phyloP scores from a whole-genome alignment of 2,113 vertebrate genomes.

The Alaudala cheleensis region DNA sequence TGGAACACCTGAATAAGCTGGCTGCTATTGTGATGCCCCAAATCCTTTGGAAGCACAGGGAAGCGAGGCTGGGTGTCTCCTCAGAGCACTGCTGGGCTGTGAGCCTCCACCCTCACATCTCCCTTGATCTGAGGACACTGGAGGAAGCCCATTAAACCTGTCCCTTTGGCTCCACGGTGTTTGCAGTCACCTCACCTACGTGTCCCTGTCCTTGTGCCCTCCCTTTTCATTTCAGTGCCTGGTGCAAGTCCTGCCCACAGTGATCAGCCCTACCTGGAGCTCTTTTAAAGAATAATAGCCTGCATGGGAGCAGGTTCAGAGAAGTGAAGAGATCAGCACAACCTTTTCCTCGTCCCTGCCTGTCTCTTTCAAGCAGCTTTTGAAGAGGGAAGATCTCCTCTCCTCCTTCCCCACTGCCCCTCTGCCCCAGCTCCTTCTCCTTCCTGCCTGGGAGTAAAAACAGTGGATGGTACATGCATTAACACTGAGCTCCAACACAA shows the following conservation, averaged over 20 bases:
- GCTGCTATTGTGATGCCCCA: rapidly evolving
- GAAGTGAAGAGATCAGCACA: neutral
- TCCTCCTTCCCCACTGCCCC: constrained; percentile 3
- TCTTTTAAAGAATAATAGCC: neutral
- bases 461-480: constrained; percentile 47
- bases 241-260: neutral
- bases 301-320: neutral
- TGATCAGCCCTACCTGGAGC: neutral
- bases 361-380: neutral
- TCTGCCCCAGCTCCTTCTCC: neutral
- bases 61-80: neutral
- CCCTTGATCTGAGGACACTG: neutral
- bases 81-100: neutral
- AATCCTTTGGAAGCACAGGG: neutral
- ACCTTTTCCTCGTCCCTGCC: neutral
- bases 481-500: neutral
- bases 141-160: neutral
- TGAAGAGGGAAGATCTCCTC: neutral
- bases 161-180: rapidly evolving
- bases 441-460: constrained; percentile 56
- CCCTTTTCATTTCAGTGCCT: neutral
- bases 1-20: neutral
- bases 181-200: neutral
- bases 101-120: neutral
- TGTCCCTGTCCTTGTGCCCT: neutral